Percentiles rank a stretch among this genome's conserved stretches.
Conservation (phyloP, 1,140 invertebrate genomes). For the Drosophila truncata region DNA sequence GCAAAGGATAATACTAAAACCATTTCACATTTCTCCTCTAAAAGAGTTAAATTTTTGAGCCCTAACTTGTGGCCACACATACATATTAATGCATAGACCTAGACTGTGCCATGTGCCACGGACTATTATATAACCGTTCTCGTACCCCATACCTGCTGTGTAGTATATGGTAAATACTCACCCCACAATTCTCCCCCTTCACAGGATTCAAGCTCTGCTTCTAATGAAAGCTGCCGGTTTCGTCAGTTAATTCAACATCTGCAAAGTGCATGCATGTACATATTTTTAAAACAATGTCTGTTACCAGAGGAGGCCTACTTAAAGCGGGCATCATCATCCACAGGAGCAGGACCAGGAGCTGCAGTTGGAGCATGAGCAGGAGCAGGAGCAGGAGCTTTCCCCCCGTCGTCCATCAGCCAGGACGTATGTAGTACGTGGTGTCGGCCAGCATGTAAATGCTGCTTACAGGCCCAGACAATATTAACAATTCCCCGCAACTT, state of each 20-base stretch:
- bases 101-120: constrained; percentile 1
- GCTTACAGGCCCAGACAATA: constrained; percentile 74
- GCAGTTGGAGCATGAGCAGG: background rate
- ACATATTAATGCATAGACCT: constrained; percentile 17
- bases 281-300: constrained; percentile 51
- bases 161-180: constrained; percentile 23
- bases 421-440: constrained; percentile 58
- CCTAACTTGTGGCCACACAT: background rate
- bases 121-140: background rate
- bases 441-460: constrained; percentile 72
- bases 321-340: constrained; percentile 43
- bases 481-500: constrained; percentile 73
- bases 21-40: background rate
- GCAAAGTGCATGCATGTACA: constrained; percentile 44
- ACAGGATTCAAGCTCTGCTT: constrained; percentile 11
- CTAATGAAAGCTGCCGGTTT: constrained; percentile 43
- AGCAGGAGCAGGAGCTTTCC: background rate
- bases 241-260: constrained; percentile 53
- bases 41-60: background rate
- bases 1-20: too few species aligned
- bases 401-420: constrained; percentile 40
- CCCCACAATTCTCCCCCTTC: background rate
- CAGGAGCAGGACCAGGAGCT: background rate
- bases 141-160: background rate
- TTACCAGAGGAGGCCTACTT: constrained; percentile 35